phyloP scores from a whole-genome alignment of 2,797 vertebrate species.

The Remorina albescens region DNA sequence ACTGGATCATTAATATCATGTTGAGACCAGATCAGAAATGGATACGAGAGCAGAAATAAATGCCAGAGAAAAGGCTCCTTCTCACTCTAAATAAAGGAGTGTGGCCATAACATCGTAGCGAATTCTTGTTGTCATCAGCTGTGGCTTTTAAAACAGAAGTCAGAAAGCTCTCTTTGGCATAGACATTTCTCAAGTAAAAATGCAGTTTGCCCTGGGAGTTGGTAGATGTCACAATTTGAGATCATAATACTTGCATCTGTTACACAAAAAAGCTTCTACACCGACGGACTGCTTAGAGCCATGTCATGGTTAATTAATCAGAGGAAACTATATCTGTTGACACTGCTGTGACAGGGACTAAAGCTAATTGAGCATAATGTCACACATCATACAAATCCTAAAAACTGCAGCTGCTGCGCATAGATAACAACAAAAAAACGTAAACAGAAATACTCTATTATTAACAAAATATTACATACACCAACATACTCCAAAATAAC shows the following conservation, averaged over 20 bases:
- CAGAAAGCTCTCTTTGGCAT: background rate
- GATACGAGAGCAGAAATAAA: background rate
- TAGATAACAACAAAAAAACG: background rate
- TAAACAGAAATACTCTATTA: background rate
- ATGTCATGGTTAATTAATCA: slow-evolving; percentile 31
- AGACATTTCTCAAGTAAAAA: slow-evolving; percentile 7
- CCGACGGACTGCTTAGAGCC: background rate
- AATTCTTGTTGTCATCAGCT: slow-evolving; percentile 1
- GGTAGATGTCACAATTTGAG: background rate
- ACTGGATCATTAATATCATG: background rate
- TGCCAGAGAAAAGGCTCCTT: background rate
- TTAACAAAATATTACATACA: background rate
- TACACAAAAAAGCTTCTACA: slow-evolving; percentile 5
- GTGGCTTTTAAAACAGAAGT: slow-evolving; percentile 6
- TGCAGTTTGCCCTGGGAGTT: background rate
- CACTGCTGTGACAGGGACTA: background rate
- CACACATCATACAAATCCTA: background rate
- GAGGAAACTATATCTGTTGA: background rate
- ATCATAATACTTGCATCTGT: slow-evolving; percentile 18
- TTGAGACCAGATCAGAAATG: background rate
- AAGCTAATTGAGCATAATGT: slow-evolving; percentile 1
- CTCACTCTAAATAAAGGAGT: background rate
- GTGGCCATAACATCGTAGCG: background rate
- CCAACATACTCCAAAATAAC: background rate
- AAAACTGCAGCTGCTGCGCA: background rate